These are phyloP conservation scores for Triplophysa tibetana DNA, from an alignment of 2,113 vertebrate genomes.

Conservation along the genomic window DNA sequence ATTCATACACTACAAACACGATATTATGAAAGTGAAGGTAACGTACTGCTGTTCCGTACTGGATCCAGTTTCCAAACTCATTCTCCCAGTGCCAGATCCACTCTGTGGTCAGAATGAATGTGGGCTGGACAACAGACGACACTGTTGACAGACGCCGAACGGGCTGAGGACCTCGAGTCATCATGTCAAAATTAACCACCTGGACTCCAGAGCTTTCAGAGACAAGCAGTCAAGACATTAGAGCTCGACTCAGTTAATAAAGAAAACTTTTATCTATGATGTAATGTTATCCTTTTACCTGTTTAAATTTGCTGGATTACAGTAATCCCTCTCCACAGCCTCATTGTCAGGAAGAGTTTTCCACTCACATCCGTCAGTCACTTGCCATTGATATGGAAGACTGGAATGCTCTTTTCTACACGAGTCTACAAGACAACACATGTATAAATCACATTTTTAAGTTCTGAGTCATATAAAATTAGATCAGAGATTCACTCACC, in stretches of 20 bases:
- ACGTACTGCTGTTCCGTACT: constrained; percentile 66
- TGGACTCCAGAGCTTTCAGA: constrained; percentile 40
- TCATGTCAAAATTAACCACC: constrained; percentile 63
- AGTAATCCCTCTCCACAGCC: constrained; percentile 69
- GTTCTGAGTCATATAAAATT: neutral
- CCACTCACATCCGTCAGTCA: constrained; percentile 60
- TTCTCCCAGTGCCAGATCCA: constrained; percentile 77
- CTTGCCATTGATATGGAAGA: constrained; percentile 74
- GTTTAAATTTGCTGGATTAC: constrained; percentile 63
- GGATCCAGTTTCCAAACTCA: constrained; percentile 64
- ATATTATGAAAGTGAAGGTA: neutral
- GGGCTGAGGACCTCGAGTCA: constrained; percentile 51
- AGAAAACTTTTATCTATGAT: neutral
- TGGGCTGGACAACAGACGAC: constrained; percentile 58
- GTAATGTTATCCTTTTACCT: constrained; percentile 57
- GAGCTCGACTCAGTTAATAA: neutral
- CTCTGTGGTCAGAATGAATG: constrained; percentile 68
- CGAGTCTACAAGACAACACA: constrained; percentile 53
- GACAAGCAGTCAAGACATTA: neutral
- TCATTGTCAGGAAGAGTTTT: constrained; percentile 62
- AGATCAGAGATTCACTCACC: constrained; percentile 57
- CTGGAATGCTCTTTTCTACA: constrained; percentile 66
- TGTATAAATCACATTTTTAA: no score
- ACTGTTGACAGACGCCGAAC: constrained; percentile 67
- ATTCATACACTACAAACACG: neutral